phyloP scores from a whole-genome alignment of 2,888 invertebrate species.

The Heterodera filipjevi region DNA sequence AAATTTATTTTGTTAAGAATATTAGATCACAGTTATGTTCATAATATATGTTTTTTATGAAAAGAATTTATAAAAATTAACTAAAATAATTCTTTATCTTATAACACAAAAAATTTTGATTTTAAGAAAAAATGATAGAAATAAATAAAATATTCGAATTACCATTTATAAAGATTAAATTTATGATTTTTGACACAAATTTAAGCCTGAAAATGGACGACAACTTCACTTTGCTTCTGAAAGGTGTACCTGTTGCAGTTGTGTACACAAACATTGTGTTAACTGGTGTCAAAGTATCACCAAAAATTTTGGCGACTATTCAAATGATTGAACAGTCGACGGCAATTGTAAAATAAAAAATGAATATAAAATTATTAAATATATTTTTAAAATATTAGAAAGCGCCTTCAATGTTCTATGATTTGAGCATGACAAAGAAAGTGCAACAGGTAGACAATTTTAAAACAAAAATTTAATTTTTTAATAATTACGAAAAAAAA shows the following conservation, averaged over 20 bases:
- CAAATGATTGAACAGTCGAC: neutral
- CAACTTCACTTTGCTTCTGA: neutral
- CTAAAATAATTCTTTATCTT: too few relatives aligned
- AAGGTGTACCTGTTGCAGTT: neutral
- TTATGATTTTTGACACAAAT: too few relatives aligned
- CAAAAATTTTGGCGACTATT: neutral
- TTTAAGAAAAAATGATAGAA: neutral
- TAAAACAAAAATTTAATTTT: neutral
- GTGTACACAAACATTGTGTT: neutral
- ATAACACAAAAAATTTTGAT: neutral
- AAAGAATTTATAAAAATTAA: too few relatives aligned
- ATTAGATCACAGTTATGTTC: too few relatives aligned
- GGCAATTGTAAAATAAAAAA: neutral
- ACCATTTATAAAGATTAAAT: too few relatives aligned
- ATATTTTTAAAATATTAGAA: neutral
- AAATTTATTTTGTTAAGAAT: neutral
- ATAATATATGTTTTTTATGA: too few relatives aligned
- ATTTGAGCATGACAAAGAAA: neutral
- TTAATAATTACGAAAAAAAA: neutral
- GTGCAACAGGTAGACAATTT: neutral
- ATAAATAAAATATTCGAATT: neutral
- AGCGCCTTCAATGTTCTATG: neutral
- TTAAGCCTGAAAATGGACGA: neutral
- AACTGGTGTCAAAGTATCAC: neutral
- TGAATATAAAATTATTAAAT: too few relatives aligned